These are phyloP conservation scores for Crotalus tigris DNA, from an alignment of 2,113 vertebrate species.

Conservation along the genomic window DNA sequence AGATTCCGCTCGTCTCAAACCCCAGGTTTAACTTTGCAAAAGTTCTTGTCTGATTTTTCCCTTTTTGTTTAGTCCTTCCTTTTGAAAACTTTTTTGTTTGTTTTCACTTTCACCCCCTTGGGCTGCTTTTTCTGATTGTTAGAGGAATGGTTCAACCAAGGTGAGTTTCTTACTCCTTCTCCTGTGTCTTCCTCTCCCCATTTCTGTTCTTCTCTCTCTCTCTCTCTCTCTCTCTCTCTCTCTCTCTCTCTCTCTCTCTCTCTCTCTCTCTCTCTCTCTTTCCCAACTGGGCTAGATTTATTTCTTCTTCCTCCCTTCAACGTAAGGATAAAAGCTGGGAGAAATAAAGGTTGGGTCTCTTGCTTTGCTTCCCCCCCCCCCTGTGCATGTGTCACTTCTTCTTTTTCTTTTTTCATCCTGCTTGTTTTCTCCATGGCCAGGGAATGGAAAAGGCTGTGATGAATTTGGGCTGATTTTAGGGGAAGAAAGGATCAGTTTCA, in stretches of 20 bases:
- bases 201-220: neutral
- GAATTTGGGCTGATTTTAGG: neutral
- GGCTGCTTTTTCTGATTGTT: constrained; percentile 87
- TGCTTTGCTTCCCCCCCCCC: neutral
- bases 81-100: constrained; percentile 59
- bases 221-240: too few species aligned
- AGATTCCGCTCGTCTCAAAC: constrained; percentile 16
- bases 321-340: constrained; percentile 35
- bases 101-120: constrained; percentile 65
- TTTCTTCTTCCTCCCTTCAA: constrained; percentile 37
- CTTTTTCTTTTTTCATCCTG: neutral
- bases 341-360: neutral
- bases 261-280: too few species aligned
- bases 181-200: constrained; percentile 19
- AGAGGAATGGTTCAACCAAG: constrained; percentile 99
- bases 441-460: neutral
- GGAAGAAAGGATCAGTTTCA: neutral
- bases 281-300: constrained; percentile 23
- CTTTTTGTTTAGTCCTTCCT: constrained; percentile 70
- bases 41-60: constrained; percentile 70
- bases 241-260: too few species aligned
- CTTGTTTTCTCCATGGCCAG: constrained; percentile 21
- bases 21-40: constrained; percentile 42
- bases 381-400: neutral
- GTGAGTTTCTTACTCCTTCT: constrained; percentile 78